Base-by-base conservation (phyloP, 2,888 invertebrate genomes). In the Nymphalis c-album region DNA sequence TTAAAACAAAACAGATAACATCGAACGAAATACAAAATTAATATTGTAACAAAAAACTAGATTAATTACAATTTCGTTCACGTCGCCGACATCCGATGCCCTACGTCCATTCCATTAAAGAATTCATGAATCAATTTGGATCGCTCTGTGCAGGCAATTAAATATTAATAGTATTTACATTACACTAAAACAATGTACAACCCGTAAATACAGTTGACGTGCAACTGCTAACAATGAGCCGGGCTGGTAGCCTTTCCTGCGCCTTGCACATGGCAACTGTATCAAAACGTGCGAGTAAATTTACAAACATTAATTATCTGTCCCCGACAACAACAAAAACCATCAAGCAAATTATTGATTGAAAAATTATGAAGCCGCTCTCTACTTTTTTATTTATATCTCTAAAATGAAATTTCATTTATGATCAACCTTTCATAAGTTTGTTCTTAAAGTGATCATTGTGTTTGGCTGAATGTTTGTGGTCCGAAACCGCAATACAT, bases 151-250 rank as follows among this genome's bases (percentile, higher is more conserved):
- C 67, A 69, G 50, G 68, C 71, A 76, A 75, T 76, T 76, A 76
- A 73, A 75, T 75, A 75, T 76, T 75, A 73, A 76, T 74, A 75
- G 69, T 67, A 69, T 71, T 67, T 59, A 64, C 67, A 71, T 63
- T 67, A 67, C 55, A 67, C 69, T 71, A 69, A 60, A 71, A 71
- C 71, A 71, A 71, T 71, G 71, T 63, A 57, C 60, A 35, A 60
- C 20, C 62, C 51, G 62, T 70, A 68, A 62, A 45, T 64, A 62
- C 61, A n/a, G n/a, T 31, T 67, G 69, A 71, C 69, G 69, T 64
- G 69, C 60, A 31, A 16, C 40, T 18, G 66, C 31, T 69, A 59
- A 61, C 67, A 71, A 71, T 69, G 66, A 71, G 64, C 26, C 63
- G 55, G 64, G 26, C 46, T 64, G 45, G 31, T 47, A 22, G 61